Percentiles rank a stretch among this genome's conserved stretches.
Conservation (phyloP, 2,797 vertebrate species). For the Periparus ater region DNA sequence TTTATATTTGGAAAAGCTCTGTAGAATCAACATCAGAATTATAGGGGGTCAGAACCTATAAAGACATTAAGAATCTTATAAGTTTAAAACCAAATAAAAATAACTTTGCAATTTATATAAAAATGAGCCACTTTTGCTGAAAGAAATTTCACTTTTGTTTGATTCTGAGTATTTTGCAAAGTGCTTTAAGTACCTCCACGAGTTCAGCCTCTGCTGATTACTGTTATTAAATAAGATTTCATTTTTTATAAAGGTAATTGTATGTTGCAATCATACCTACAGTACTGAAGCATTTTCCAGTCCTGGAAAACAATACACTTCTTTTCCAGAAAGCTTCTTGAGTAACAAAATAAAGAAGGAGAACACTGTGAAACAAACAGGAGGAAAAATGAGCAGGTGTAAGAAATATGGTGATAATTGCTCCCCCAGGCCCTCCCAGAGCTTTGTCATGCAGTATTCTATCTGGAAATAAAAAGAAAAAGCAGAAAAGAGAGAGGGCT, state of each 20-base stretch:
- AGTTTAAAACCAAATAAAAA: background rate
- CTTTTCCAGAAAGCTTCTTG: background rate
- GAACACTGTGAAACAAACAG: background rate
- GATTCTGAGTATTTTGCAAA: background rate
- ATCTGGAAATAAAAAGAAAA: background rate
- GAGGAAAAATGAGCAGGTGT: background rate
- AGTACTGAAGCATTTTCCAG: background rate
- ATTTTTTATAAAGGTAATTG: background rate
- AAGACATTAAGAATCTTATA: background rate
- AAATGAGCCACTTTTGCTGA: background rate
- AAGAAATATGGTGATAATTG: background rate
- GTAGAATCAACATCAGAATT: background rate
- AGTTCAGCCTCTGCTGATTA: background rate
- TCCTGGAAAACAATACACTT: background rate
- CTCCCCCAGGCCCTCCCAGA: background rate
- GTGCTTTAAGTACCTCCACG: background rate
- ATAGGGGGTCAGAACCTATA: background rate
- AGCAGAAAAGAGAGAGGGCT: accelerated
- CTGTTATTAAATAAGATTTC: background rate
- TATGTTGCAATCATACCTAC: background rate
- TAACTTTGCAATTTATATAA: background rate
- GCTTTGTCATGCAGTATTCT: background rate
- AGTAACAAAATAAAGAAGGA: background rate
- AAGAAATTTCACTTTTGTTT: background rate
- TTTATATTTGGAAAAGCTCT: background rate